phyloP scores from a whole-genome alignment of 2,888 invertebrate genomes.

The Hydrotaea cyrtoneurina region DNA sequence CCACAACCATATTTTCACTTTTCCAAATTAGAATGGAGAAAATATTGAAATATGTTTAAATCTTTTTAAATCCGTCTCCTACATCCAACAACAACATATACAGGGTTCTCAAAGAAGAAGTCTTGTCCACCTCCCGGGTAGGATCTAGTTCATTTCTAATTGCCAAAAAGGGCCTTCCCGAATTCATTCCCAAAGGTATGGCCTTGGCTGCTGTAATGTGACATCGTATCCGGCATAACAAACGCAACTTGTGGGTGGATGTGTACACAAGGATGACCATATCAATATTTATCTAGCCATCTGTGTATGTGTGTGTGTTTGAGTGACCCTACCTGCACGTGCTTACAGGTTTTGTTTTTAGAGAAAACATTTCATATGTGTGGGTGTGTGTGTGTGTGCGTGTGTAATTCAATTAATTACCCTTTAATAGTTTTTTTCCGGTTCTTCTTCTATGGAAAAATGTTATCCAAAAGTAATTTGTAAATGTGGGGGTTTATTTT shows the following conservation, averaged over 20 bases:
- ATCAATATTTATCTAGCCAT: background rate
- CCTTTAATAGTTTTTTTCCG: conserved; percentile 46
- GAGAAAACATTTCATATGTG: background rate
- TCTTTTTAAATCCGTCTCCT: no score
- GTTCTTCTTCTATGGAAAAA: background rate
- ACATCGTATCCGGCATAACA: background rate
- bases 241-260: background rate
- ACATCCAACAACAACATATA: no score
- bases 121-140: no score
- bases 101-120: no score
- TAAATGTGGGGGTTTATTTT: background rate
- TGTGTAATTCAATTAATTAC: conserved; percentile 55
- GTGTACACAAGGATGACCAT: background rate
- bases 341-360: background rate
- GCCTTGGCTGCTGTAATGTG: background rate
- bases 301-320: background rate
- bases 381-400: no score
- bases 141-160: no score
- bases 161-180: no score
- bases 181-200: no score
- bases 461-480: conserved; percentile 6
- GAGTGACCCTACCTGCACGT: background rate
- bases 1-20: no score
- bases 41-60: no score
- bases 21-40: no score